A percentile compares a stretch with the other conserved stretches of the same genome.
Conservation (phyloP, 2,797 vertebrate genomes). For the Cynopterus sphinx region DNA sequence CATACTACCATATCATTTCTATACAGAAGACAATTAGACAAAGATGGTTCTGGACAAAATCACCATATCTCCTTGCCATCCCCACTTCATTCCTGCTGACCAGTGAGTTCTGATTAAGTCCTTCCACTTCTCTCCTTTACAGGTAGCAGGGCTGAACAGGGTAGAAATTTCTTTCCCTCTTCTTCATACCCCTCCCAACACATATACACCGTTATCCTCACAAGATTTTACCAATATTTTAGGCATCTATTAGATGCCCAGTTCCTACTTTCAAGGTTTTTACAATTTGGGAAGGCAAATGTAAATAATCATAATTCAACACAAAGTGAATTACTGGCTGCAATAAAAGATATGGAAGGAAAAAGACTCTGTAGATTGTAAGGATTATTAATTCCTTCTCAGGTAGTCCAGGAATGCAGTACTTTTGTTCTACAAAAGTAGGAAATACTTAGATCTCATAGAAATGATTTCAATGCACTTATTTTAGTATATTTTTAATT, state of each 20-base stretch:
- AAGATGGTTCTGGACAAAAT: not conserved
- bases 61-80: too few relatives aligned
- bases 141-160: not conserved
- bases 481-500: not conserved
- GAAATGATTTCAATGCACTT: conserved; percentile 10
- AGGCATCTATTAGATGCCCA: not conserved
- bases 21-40: not conserved
- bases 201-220: not conserved
- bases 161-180: not conserved
- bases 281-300: not conserved
- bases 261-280: conserved; percentile 24
- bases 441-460: conserved; percentile 9
- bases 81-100: not conserved
- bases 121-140: not conserved
- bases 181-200: not conserved
- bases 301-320: conserved; percentile 12
- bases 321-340: conserved; percentile 7
- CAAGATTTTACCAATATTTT: not conserved
- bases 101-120: not conserved
- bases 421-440: conserved; percentile 35
- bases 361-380: not conserved
- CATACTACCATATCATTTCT: not conserved
- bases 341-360: not conserved
- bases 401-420: not conserved
- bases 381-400: conserved; percentile 12